Conservation (phyloP, 2,888 invertebrate species). For the Blera fallax region DNA sequence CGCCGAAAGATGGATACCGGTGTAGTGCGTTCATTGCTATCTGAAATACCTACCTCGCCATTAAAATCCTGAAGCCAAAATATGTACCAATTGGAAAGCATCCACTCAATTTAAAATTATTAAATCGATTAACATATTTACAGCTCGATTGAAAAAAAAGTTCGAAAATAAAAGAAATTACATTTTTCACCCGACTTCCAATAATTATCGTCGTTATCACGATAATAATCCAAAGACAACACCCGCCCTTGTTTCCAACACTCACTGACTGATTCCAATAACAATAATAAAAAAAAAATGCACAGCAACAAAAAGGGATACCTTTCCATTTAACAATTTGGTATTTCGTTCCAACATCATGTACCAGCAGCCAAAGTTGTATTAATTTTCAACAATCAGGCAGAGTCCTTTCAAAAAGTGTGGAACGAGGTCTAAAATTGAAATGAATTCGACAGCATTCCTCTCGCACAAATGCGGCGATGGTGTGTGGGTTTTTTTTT, state of each 20-base stretch:
- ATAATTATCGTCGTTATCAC: background rate
- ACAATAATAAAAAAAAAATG: background rate
- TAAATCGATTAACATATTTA: background rate
- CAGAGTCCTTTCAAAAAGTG: background rate
- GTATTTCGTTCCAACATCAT: background rate
- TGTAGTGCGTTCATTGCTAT: no score
- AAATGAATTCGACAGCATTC: conserved; percentile 18
- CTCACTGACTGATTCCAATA: background rate
- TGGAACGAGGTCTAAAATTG: background rate
- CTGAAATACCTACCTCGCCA: no score
- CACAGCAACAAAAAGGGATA: background rate
- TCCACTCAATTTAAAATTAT: background rate
- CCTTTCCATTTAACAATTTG: background rate
- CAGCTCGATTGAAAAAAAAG: background rate
- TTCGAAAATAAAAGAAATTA: background rate
- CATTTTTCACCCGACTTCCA: background rate
- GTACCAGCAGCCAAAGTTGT: background rate
- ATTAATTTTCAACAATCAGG: background rate
- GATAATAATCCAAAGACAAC: background rate
- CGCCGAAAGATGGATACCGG: no score
- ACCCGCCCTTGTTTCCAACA: background rate
- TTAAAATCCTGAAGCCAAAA: no score
- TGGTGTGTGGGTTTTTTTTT: background rate
- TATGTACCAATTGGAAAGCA: background rate
- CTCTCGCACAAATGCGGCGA: background rate